These are phyloP conservation scores for Watsonalla cultraria DNA, from an alignment of 2,888 invertebrate species.

Conservation along the genomic window DNA sequence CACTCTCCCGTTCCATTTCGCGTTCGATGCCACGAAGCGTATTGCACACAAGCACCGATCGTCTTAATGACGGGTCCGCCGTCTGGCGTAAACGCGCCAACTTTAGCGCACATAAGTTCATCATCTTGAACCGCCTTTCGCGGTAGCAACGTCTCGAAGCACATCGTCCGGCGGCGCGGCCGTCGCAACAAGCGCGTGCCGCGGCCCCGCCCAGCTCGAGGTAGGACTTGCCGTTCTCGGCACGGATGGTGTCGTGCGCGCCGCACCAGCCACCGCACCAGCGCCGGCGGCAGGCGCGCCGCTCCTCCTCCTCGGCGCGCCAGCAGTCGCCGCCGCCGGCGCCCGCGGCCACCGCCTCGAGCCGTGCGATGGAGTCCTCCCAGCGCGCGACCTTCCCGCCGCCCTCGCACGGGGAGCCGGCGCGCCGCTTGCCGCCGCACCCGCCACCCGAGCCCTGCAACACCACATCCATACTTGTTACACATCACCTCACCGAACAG, in stretches of 20 bases:
- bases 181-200: conserved; percentile 88
- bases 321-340: conserved; percentile 81
- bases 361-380: conserved; percentile 73
- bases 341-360: conserved; percentile 79
- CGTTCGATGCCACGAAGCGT: conserved; percentile 92
- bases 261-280: conserved; percentile 78
- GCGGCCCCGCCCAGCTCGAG: conserved; percentile 89
- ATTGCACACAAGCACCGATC: conserved; percentile 96
- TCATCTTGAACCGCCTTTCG: conserved; percentile 91
- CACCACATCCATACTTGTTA: conserved; percentile 17
- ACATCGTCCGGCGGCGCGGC: conserved; percentile 86
- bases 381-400: conserved; percentile 75
- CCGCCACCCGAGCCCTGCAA: conserved; percentile 76
- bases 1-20: conserved; percentile 88
- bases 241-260: conserved; percentile 89
- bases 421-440: conserved; percentile 76
- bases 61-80: conserved; percentile 91
- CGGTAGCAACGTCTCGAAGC: conserved; percentile 90
- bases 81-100: conserved; percentile 91
- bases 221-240: conserved; percentile 94
- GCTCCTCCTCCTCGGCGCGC: conserved; percentile 75
- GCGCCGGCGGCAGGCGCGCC: conserved; percentile 76
- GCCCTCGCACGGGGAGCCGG: conserved; percentile 71
- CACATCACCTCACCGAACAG: not conserved
- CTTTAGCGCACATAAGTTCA: conserved; percentile 95